Conservation (phyloP, 2,113 vertebrate species). For the Centropus bengalensis region DNA sequence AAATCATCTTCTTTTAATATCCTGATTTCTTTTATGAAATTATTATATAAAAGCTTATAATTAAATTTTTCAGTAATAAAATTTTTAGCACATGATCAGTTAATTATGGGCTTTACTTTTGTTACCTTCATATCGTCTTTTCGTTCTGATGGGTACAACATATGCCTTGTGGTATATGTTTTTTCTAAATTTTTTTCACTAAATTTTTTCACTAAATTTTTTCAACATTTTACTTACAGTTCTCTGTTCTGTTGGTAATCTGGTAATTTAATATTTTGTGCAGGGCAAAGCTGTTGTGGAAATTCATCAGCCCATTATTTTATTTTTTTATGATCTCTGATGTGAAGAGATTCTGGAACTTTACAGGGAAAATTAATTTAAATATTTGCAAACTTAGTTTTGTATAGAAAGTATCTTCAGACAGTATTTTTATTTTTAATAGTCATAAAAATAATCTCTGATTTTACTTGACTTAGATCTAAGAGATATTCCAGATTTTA, state of each 20-base stretch:
- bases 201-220: not conserved
- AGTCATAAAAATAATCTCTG: not conserved
- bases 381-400: not conserved
- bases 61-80: not conserved
- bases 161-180: not conserved
- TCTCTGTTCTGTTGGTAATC: not conserved
- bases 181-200: too few relatives aligned
- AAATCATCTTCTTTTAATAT: not conserved
- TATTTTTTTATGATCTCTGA: not conserved
- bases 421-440: not conserved
- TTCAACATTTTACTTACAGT: not conserved
- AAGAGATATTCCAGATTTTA: not conserved
- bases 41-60: not conserved
- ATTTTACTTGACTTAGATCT: not conserved
- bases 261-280: not conserved
- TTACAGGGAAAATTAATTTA: not conserved
- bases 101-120: not conserved
- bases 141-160: not conserved
- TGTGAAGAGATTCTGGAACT: not conserved
- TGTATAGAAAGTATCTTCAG: not conserved
- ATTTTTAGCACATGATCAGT: not conserved
- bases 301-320: not conserved
- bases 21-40: not conserved
- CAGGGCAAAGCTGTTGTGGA: not conserved
- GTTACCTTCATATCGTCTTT: not conserved